These are phyloP conservation scores for Acleris holmiana DNA, from an alignment of 2,888 invertebrate genomes.

Conservation along the genomic window DNA sequence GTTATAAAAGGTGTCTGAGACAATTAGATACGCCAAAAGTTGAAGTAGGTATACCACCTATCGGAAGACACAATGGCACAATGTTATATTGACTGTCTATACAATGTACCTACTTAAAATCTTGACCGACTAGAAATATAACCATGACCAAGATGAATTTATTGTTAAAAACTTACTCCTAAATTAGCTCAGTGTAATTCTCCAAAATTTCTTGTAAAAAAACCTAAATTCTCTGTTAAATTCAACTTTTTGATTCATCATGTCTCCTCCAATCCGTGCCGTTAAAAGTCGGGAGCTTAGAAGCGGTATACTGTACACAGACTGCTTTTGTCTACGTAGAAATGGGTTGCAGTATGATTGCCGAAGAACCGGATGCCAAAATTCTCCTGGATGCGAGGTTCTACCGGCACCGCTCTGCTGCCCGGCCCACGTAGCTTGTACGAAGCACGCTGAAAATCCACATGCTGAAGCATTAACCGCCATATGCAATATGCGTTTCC, in stretches of 20 bases:
- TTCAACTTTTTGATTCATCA: background rate
- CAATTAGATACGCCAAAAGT: too few species aligned
- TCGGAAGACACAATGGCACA: too few species aligned
- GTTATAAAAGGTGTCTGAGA: too few species aligned
- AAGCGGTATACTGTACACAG: conserved; percentile 77
- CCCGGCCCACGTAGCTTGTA: conserved; percentile 66
- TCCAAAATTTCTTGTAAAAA: background rate
- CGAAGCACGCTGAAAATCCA: conserved; percentile 62
- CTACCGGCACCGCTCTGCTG: conserved; percentile 66
- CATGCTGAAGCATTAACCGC: conserved; percentile 64
- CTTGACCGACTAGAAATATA: background rate
- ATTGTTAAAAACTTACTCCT: background rate
- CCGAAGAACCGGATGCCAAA: conserved; percentile 77
- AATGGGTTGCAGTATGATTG: conserved; percentile 85
- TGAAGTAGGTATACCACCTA: too few species aligned
- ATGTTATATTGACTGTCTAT: too few species aligned
- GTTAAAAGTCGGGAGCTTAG: conserved; percentile 78
- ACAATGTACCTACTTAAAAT: too few species aligned
- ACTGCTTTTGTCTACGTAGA: conserved; percentile 82
- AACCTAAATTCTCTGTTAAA: conserved; percentile 2
- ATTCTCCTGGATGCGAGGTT: conserved; percentile 61
- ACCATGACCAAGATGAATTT: conserved; percentile 1
- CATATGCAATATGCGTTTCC: conserved; percentile 58
- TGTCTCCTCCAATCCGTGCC: background rate
- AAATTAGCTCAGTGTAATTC: background rate